A percentile compares a stretch with the other conserved stretches of the same genome.
Conservation (phyloP, 2,888 invertebrate species). For the Apodemia hepburni region DNA sequence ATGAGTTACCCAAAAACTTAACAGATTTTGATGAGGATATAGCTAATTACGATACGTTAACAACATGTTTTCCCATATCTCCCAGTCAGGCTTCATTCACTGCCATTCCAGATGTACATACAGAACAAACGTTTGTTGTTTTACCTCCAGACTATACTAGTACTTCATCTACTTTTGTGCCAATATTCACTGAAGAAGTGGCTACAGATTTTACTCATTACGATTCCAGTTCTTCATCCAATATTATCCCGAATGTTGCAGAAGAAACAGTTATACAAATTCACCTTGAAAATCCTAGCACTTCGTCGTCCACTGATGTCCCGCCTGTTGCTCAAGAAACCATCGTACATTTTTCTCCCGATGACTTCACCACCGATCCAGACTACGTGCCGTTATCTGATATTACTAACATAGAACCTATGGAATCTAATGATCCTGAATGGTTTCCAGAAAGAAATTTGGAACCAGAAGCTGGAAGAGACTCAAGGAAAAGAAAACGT, state of each 20-base stretch:
- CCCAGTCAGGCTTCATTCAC: slow-evolving; percentile 13
- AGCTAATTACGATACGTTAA: slow-evolving; percentile 13
- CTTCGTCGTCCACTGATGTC: slow-evolving; percentile 16
- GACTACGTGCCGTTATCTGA: slow-evolving; percentile 15
- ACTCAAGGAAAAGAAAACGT: slow-evolving; percentile 16
- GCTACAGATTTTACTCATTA: slow-evolving; percentile 14
- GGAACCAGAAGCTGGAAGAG: slow-evolving; percentile 16
- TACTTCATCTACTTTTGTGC: slow-evolving; percentile 14
- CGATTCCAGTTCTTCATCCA: slow-evolving; percentile 11
- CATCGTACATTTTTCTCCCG: slow-evolving; percentile 14
- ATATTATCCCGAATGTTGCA: slow-evolving; percentile 13
- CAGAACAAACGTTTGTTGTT: slow-evolving; percentile 14
- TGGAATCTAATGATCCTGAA: slow-evolving; percentile 14
- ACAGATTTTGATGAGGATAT: slow-evolving; percentile 13
- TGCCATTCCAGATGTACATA: slow-evolving; percentile 14
- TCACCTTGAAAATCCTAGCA: slow-evolving; percentile 13
- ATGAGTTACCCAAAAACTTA: slow-evolving; percentile 5
- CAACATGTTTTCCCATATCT: slow-evolving; percentile 14
- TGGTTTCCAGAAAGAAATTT: slow-evolving; percentile 18
- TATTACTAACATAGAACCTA: slow-evolving; percentile 17
- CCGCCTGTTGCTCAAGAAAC: slow-evolving; percentile 17
- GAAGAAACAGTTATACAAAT: slow-evolving; percentile 13
- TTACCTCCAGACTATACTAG: slow-evolving; percentile 14
- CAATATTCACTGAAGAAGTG: slow-evolving; percentile 15
- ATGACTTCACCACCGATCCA: slow-evolving; percentile 16